Evolutionary conservation across 2,797 vertebrate species (phyloP).

Genomic region (Remorina albescens): DNA sequence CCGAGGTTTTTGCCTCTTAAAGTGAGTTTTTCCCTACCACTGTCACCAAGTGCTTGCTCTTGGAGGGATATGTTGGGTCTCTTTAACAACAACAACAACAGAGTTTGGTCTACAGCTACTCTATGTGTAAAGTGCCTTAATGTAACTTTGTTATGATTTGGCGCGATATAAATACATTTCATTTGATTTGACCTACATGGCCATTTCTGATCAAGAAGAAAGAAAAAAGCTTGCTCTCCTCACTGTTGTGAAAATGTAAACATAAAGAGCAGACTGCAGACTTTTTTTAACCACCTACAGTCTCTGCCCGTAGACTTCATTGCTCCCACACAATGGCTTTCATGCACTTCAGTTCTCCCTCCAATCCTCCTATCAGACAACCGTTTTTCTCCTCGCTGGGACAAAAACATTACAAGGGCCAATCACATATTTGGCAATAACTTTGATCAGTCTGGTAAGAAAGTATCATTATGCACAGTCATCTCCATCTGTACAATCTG

Average conservation of each 20-base stretch:
- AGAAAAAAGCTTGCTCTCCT: slow-evolving; percentile 15
- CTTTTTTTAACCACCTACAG: slow-evolving; percentile 13
- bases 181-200: no score
- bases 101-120: no score
- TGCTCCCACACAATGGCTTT: slow-evolving; percentile 12
- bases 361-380: slow-evolving; percentile 5
- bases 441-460: slow-evolving; percentile 49
- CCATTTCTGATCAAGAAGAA: background rate
- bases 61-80: no score
- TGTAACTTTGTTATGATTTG: no score
- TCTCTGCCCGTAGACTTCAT: slow-evolving; percentile 2
- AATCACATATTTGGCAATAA: slow-evolving; percentile 47
- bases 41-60: no score
- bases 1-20: no score
- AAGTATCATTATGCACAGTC: slow-evolving; percentile 51
- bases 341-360: slow-evolving; percentile 14
- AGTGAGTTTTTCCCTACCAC: no score
- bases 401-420: slow-evolving; percentile 36
- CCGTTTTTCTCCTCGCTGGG: slow-evolving; percentile 20
- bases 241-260: slow-evolving; percentile 11
- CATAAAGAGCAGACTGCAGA: background rate
- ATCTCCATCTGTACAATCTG: slow-evolving; percentile 55
- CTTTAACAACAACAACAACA: no score
- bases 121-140: no score
- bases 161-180: no score